These are phyloP conservation scores for Dipodomys stephensi DNA, from an alignment of 2,113 vertebrate genomes.

Conservation along the genomic window DNA sequence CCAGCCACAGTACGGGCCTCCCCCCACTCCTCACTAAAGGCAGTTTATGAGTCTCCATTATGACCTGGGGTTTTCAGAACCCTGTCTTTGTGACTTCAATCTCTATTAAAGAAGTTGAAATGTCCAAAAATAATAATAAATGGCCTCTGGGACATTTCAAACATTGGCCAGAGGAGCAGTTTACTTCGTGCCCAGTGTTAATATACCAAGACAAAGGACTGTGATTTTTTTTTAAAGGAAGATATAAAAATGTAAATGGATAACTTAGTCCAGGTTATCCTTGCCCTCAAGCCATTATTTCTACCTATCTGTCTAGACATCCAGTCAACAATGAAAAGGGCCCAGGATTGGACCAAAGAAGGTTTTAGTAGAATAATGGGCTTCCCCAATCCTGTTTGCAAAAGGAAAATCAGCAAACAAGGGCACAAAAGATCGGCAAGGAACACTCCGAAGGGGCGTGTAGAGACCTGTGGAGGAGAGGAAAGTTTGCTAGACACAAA, in stretches of 20 bases:
- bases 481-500: not conserved
- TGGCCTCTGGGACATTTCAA: not conserved
- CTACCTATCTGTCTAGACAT: slow-evolving; percentile 55
- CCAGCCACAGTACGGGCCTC: accelerated
- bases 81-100: not conserved
- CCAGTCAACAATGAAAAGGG: slow-evolving; percentile 11
- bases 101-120: not conserved
- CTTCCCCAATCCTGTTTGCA: slow-evolving; percentile 35
- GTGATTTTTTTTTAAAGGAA: not conserved
- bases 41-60: slow-evolving; percentile 41
- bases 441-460: not conserved
- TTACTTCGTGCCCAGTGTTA: not conserved
- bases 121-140: not conserved
- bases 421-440: slow-evolving; percentile 30
- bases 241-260: slow-evolving; percentile 30
- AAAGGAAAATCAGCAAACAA: slow-evolving; percentile 58
- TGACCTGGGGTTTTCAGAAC: not conserved
- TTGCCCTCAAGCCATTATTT: not conserved
- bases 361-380: slow-evolving; percentile 29
- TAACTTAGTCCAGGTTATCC: not conserved
- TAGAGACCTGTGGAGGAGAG: not conserved
- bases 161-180: not conserved
- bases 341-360: slow-evolving; percentile 42
- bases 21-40: not conserved
- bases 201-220: slow-evolving; percentile 7